Evolutionary conservation across 2,113 vertebrate genomes (phyloP).

Genomic region (Excalfactoria chinensis): DNA sequence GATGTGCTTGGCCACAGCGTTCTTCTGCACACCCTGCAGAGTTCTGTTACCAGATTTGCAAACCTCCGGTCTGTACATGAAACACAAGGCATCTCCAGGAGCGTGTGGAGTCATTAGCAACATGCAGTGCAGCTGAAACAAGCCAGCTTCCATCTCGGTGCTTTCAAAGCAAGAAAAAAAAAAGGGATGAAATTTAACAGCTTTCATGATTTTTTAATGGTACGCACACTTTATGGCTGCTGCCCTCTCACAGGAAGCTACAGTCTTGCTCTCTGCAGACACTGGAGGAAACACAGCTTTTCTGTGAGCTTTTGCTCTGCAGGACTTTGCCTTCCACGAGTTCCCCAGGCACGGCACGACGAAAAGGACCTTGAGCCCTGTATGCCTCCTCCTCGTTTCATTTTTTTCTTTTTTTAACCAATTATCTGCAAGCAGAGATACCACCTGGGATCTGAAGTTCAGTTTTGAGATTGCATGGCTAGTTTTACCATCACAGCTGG

Average conservation of each 20-base stretch:
- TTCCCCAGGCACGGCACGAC: background rate
- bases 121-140: background rate
- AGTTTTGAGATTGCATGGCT: background rate
- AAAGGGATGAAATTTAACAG: background rate
- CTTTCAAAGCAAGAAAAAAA: background rate
- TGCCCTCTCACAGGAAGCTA: background rate
- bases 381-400: background rate
- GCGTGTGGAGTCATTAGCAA: background rate
- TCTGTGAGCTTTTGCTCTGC: background rate
- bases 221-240: background rate
- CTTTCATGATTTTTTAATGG: background rate
- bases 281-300: background rate
- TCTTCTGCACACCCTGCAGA: background rate
- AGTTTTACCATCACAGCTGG: background rate
- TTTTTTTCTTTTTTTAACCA: no score
- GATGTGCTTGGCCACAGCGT: background rate
- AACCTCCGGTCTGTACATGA: background rate
- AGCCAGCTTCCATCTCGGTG: background rate
- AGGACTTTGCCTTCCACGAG: background rate
- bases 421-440: background rate
- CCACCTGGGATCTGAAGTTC: background rate
- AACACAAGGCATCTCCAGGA: background rate
- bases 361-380: background rate
- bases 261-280: background rate
- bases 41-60: background rate